A percentile compares a stretch with the other conserved stretches of the same genome.
Evolutionary conservation across 2,888 invertebrate species (phyloP).

Genomic region (Ophion ventricosus): DNA sequence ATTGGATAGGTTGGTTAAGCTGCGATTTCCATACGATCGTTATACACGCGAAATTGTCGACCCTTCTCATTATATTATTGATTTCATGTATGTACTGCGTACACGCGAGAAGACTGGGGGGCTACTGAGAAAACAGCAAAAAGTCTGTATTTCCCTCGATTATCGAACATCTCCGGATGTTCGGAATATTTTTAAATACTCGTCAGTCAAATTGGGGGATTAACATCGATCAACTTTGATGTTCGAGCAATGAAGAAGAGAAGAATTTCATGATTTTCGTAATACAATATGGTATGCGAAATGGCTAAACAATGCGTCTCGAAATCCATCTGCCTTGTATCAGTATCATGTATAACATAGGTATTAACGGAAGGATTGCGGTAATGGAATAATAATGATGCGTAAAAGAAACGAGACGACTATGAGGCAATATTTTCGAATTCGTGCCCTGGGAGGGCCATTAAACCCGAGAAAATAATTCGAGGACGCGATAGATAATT

Average conservation of each 20-base stretch:
- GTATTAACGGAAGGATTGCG: slow-evolving; percentile 29
- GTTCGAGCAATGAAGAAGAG: background rate
- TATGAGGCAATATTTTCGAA: slow-evolving; percentile 22
- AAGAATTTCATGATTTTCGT: slow-evolving; percentile 11
- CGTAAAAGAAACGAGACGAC: background rate
- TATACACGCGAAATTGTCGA: slow-evolving; percentile 21
- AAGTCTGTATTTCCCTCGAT: slow-evolving; percentile 8
- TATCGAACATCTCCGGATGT: background rate
- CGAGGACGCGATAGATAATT: slow-evolving; percentile 47
- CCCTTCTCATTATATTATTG: slow-evolving; percentile 33
- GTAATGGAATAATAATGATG: background rate
- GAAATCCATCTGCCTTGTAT: slow-evolving; percentile 29
- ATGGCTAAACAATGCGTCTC: slow-evolving; percentile 3
- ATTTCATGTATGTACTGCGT: slow-evolving; percentile 38
- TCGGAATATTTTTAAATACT: slow-evolving; percentile 17
- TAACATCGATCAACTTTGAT: slow-evolving; percentile 12
- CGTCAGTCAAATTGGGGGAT: slow-evolving; percentile 1
- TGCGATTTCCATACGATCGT: slow-evolving; percentile 20
- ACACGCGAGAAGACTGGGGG: background rate
- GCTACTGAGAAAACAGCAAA: background rate
- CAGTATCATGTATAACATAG: slow-evolving; percentile 52
- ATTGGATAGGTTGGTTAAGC: background rate
- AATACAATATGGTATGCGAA: slow-evolving; percentile 45
- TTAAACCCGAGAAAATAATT: slow-evolving; percentile 5
- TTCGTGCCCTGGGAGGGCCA: background rate